A percentile compares a stretch with the other conserved stretches of the same genome.
These are phyloP conservation scores for Pampus argenteus DNA, from an alignment of 2,797 vertebrate species.

Conservation along the genomic window DNA sequence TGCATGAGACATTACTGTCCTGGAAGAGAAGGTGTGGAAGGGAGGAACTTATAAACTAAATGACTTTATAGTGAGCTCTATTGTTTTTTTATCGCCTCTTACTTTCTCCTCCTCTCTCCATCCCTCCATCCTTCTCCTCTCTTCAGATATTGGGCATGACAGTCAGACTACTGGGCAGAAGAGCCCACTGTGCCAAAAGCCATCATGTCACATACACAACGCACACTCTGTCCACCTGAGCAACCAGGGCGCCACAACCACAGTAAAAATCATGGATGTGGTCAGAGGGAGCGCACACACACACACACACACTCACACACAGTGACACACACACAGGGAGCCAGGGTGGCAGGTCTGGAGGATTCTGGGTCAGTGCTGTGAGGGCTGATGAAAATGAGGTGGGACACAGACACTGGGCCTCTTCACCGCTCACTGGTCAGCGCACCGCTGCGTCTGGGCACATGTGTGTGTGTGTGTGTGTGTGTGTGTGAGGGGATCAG, in stretches of 20 bases:
- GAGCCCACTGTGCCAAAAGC: slow-evolving; percentile 68
- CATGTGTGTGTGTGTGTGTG: slow-evolving; percentile 25
- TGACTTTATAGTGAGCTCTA: slow-evolving; percentile 12
- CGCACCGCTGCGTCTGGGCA: slow-evolving; percentile 32
- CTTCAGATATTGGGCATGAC: slow-evolving; percentile 65
- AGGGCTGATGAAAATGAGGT: slow-evolving; percentile 74
- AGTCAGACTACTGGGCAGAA: slow-evolving; percentile 60
- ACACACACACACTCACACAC: slow-evolving; percentile 21
- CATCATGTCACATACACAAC: slow-evolving; percentile 63
- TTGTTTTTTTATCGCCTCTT: background rate
- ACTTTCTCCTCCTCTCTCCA: slow-evolving; percentile 15
- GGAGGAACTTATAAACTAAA: background rate
- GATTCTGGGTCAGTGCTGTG: slow-evolving; percentile 74
- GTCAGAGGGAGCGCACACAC: slow-evolving; percentile 55
- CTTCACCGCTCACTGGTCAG: slow-evolving; percentile 72
- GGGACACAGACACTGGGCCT: slow-evolving; percentile 69
- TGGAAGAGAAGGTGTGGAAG: background rate
- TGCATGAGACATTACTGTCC: background rate
- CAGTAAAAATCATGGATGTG: slow-evolving; percentile 47
- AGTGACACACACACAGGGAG: background rate
- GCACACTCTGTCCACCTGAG: slow-evolving; percentile 69
- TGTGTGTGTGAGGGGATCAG: slow-evolving; percentile 61
- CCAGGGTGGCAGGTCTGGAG: slow-evolving; percentile 64
- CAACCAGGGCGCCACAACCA: slow-evolving; percentile 35
- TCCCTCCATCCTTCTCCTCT: slow-evolving; percentile 30